phyloP scores from a whole-genome alignment of 2,113 vertebrate species.

The Anoura caudifer region DNA sequence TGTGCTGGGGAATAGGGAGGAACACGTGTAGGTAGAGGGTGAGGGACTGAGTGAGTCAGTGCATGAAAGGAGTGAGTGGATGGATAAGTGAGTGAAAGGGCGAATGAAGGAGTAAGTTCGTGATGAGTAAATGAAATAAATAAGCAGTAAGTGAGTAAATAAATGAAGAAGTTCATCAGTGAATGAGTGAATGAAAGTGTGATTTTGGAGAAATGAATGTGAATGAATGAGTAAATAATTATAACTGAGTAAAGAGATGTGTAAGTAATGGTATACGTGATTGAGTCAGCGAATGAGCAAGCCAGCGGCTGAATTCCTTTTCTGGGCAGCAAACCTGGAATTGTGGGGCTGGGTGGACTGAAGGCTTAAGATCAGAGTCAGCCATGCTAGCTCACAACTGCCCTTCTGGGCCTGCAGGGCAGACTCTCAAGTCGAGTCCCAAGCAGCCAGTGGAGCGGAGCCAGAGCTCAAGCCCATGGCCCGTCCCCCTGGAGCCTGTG shows the following conservation, averaged over 20 bases:
- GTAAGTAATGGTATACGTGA: not conserved
- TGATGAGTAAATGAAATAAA: not conserved
- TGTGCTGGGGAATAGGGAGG: not conserved
- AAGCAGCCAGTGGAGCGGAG: not conserved
- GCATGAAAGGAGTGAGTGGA: rapidly evolving
- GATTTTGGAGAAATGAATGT: not conserved
- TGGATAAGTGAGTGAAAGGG: not conserved
- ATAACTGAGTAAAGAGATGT: not conserved
- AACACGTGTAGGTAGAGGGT: rapidly evolving
- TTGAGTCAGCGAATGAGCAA: not conserved
- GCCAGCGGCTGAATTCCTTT: not conserved
- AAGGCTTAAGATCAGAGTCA: not conserved
- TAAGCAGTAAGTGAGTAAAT: not conserved
- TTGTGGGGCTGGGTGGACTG: not conserved
- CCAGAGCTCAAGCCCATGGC: not conserved
- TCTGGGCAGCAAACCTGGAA: not conserved
- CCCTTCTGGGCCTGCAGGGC: not conserved
- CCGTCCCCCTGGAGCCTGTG: rapidly evolving
- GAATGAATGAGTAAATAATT: not conserved
- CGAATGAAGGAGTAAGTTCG: not conserved
- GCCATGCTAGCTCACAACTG: not conserved
- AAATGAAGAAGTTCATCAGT: not conserved
- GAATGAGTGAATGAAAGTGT: not conserved
- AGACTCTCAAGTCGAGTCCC: not conserved
- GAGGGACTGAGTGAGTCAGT: not conserved